A percentile compares a stretch with the other conserved stretches of the same genome.
These are phyloP conservation scores for Drosophila funebris DNA, from an alignment of 1,140 invertebrate genomes.

Conservation along the genomic window DNA sequence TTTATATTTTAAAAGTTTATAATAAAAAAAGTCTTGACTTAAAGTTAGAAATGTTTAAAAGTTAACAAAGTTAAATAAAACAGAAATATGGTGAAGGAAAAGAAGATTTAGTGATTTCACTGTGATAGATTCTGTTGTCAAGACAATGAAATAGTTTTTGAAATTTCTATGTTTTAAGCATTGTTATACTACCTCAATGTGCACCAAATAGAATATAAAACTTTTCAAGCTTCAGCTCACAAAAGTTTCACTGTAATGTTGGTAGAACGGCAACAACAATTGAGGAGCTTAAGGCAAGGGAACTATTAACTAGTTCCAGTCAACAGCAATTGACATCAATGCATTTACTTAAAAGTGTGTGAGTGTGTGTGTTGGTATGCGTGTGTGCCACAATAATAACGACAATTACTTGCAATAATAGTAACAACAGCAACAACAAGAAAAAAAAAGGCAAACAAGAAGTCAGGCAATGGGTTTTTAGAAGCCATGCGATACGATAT, in stretches of 20 bases:
- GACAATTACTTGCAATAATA: conserved; percentile 36
- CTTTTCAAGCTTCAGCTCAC: neutral
- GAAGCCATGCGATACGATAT: conserved; percentile 71
- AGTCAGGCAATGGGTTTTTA: conserved; percentile 48
- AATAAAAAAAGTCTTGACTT: too few relatives aligned
- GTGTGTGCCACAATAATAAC: conserved; percentile 21
- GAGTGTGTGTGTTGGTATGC: conserved; percentile 6
- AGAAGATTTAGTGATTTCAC: too few relatives aligned
- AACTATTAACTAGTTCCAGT: neutral
- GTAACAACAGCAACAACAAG: conserved; percentile 5
- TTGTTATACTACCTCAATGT: too few relatives aligned
- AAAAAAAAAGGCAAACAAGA: conserved; percentile 57
- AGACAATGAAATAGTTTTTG: too few relatives aligned
- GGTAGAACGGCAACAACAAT: neutral
- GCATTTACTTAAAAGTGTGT: neutral
- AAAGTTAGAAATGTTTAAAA: too few relatives aligned
- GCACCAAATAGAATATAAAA: too few relatives aligned
- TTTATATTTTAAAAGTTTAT: too few relatives aligned
- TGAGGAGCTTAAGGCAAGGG: neutral
- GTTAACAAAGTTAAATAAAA: too few relatives aligned
- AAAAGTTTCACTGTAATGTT: neutral
- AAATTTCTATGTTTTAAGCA: too few relatives aligned
- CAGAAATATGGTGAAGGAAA: too few relatives aligned
- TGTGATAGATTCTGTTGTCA: too few relatives aligned
- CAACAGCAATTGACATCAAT: conserved; percentile 4